A percentile compares a stretch with the other conserved stretches of the same genome.
Evolutionary conservation across 2,888 invertebrate genomes (phyloP).

Genomic region (Amiota mariae): DNA sequence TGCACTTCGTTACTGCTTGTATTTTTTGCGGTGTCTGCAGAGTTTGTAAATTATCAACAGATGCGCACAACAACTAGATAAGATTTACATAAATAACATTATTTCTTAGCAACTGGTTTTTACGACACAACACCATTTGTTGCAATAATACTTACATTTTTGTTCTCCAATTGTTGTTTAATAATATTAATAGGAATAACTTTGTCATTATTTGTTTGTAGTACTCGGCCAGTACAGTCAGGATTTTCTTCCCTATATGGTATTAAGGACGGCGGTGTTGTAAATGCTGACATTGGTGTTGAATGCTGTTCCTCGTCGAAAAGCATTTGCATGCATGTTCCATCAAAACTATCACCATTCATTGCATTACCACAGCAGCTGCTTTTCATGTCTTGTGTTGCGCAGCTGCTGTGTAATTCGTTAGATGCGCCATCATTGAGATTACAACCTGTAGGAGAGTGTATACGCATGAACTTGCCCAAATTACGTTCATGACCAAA

Average conservation of each 20-base stretch:
- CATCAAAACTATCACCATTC: background rate
- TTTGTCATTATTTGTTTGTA: constrained; percentile 23
- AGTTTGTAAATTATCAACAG: constrained; percentile 54
- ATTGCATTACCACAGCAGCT: constrained; percentile 11
- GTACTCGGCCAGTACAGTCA: background rate
- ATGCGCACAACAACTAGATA: constrained; percentile 23
- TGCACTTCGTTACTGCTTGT: constrained; percentile 58
- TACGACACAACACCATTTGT: too few relatives aligned
- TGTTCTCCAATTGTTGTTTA: constrained; percentile 30
- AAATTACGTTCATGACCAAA: constrained; percentile 80
- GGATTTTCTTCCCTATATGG: background rate
- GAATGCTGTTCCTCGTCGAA: constrained; percentile 14
- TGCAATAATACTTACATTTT: constrained; percentile 20
- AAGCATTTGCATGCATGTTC: constrained; percentile 21
- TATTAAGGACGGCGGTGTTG: background rate
- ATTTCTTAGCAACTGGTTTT: too few relatives aligned
- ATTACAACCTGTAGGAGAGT: constrained; percentile 44
- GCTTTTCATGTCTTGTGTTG: background rate
- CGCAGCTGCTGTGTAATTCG: constrained; percentile 30
- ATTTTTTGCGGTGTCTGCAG: constrained; percentile 52
- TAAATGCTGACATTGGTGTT: background rate
- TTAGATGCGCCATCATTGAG: constrained; percentile 8
- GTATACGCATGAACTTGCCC: constrained; percentile 78
- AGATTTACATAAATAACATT: too few relatives aligned
- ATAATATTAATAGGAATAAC: constrained; percentile 48